Evolutionary conservation across 2,888 invertebrate species (phyloP).

Genomic region (Dendrolimus houi): DNA sequence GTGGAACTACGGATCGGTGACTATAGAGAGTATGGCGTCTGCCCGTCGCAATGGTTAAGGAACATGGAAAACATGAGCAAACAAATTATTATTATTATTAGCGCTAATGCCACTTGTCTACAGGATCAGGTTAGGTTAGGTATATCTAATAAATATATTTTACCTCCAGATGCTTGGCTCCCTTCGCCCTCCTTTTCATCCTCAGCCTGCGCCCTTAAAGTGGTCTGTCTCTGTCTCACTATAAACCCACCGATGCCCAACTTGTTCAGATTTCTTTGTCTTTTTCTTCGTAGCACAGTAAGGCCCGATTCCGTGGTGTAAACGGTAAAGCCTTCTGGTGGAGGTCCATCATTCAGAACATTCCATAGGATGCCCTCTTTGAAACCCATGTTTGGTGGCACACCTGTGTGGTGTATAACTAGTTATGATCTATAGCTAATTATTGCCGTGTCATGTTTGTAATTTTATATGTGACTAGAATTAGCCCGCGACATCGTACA

Average conservation of each 20-base stretch:
- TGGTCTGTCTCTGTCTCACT: constrained; percentile 81
- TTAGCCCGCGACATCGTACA: too few relatives aligned
- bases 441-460: too few relatives aligned
- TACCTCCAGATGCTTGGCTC: constrained; percentile 45
- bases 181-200: constrained; percentile 57
- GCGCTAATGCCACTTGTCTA: too few relatives aligned
- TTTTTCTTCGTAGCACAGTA: constrained; percentile 86
- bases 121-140: too few relatives aligned
- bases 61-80: too few relatives aligned
- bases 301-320: constrained; percentile 88
- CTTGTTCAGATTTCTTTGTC: constrained; percentile 92
- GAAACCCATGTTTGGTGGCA: constrained; percentile 55
- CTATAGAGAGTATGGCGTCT: too few relatives aligned
- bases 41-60: too few relatives aligned
- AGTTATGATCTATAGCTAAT: too few relatives aligned
- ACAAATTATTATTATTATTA: too few relatives aligned
- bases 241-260: constrained; percentile 93
- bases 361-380: constrained; percentile 92
- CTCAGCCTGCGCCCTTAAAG: constrained; percentile 46
- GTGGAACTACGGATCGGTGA: too few relatives aligned
- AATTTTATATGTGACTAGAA: too few relatives aligned
- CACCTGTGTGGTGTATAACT: constrained; percentile 16
- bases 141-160: constrained; percentile 9
- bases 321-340: constrained; percentile 89
- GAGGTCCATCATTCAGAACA: constrained; percentile 84